Evolutionary conservation across 2,888 invertebrate species (phyloP).

Genomic region (Diadegma fenestrale): DNA sequence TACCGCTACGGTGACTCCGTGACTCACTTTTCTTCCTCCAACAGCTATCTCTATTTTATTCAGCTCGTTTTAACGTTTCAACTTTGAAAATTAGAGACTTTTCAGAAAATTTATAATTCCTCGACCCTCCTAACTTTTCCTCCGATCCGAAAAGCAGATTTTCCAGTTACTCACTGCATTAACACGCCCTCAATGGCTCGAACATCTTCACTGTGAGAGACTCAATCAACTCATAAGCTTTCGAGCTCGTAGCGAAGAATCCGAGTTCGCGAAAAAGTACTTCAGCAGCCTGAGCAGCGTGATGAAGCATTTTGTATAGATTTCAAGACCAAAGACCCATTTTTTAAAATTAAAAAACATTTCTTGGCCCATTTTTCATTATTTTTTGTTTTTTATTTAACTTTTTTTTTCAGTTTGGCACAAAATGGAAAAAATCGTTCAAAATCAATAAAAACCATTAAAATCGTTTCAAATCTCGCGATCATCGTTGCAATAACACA

Average conservation of each 20-base stretch:
- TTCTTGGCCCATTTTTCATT: too few species aligned
- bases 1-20: slow-evolving; percentile 43
- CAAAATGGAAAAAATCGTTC: neutral
- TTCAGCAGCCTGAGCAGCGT: too few species aligned
- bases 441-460: too few species aligned
- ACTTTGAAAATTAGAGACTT: neutral
- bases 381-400: too few species aligned
- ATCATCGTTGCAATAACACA: too few species aligned
- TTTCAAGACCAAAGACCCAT: neutral
- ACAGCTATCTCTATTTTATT: slow-evolving; percentile 7
- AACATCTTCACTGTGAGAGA: neutral
- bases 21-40: slow-evolving; percentile 52
- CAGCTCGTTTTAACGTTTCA: neutral
- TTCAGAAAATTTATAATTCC: slow-evolving; percentile 15
- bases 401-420: too few species aligned
- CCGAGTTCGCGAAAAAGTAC: neutral
- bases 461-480: too few species aligned
- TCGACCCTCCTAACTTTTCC: neutral
- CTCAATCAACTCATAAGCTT: neutral
- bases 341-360: too few species aligned
- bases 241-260: neutral
- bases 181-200: neutral
- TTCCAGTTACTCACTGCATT: neutral
- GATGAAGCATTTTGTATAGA: neutral
- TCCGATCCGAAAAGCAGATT: neutral